A percentile compares a stretch with the other conserved stretches of the same genome.
Evolutionary conservation across 2,113 vertebrate genomes (phyloP).

Genomic region (Coreoperca whiteheadi): DNA sequence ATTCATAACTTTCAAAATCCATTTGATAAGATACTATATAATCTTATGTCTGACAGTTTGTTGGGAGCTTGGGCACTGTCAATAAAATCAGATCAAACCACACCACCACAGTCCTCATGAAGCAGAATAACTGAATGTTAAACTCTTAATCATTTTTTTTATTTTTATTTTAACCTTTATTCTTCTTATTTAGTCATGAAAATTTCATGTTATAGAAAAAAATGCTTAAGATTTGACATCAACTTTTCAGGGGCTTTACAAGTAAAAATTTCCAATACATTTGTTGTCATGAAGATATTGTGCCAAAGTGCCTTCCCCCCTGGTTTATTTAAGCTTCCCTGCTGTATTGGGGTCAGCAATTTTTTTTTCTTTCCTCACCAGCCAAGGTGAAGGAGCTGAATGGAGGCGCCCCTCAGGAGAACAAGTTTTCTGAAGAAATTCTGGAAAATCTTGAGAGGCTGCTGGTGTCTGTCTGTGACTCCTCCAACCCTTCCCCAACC

Average conservation of each 20-base stretch:
- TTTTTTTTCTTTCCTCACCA: slow-evolving; percentile 63
- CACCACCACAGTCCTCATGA: neutral
- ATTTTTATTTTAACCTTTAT: no score
- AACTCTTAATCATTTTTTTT: no score
- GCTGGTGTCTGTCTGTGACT: slow-evolving; percentile 83
- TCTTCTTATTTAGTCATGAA: neutral
- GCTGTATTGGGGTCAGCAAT: neutral
- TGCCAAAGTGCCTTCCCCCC: neutral
- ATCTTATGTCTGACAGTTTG: neutral
- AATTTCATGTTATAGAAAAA: neutral
- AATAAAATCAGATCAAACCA: neutral
- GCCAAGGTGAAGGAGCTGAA: slow-evolving; percentile 91
- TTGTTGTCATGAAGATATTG: neutral
- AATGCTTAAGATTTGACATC: neutral
- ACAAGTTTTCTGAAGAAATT: slow-evolving; percentile 74
- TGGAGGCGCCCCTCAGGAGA: slow-evolving; percentile 74
- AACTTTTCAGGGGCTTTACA: neutral
- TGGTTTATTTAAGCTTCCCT: neutral
- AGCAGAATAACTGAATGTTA: neutral
- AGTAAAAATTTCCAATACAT: neutral
- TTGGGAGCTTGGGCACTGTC: neutral
- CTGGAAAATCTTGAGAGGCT: slow-evolving; percentile 90
- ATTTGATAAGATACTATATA: no score
- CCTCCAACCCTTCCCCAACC: slow-evolving; percentile 83
- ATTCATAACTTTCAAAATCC: neutral